Percentiles rank a stretch among this genome's conserved stretches.
phyloP scores from a whole-genome alignment of 53 echinoderm and acorn worm genomes.

The Patiria pectinifera region DNA sequence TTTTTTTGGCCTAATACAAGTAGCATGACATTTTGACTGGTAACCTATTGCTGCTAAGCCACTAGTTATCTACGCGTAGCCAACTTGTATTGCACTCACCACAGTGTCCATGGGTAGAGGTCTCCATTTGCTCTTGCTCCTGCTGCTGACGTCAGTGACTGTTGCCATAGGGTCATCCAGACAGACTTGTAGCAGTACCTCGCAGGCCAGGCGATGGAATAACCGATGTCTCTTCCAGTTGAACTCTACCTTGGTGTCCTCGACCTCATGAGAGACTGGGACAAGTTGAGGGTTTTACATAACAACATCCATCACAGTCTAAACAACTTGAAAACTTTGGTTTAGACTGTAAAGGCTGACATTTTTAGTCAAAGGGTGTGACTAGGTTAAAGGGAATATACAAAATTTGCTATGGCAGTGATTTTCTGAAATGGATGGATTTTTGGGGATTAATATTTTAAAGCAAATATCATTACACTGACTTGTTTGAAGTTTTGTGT shows the following conservation, averaged over 20 bases:
- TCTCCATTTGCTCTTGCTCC: slow-evolving; percentile 96
- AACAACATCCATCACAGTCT: too few relatives aligned
- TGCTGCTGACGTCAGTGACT: slow-evolving; percentile 85
- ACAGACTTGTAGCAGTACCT: slow-evolving; percentile 87
- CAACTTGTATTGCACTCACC: slow-evolving; percentile 50
- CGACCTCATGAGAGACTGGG: slow-evolving; percentile 81
- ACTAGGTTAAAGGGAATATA: too few relatives aligned
- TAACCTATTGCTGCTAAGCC: not conserved
- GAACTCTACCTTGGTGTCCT: slow-evolving; percentile 84
- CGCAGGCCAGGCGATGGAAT: slow-evolving; percentile 87
- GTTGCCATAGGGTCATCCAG: slow-evolving; percentile 89
- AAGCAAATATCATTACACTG: too few relatives aligned
- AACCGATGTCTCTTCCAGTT: slow-evolving; percentile 93
- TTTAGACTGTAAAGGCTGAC: too few relatives aligned
- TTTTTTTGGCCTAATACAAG: too few relatives aligned
- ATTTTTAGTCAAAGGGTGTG: too few relatives aligned
- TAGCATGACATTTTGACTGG: not conserved
- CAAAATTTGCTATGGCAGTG: too few relatives aligned
- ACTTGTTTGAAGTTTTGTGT: too few relatives aligned
- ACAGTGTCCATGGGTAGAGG: slow-evolving; percentile 95
- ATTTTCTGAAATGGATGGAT: too few relatives aligned
- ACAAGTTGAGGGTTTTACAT: not conserved
- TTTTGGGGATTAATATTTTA: too few relatives aligned
- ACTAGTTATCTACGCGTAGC: not conserved
- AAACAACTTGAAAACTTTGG: not conserved